These are phyloP conservation scores for Metridium senile DNA, from an alignment of 92 coral and sea anemone species.

Conservation along the genomic window DNA sequence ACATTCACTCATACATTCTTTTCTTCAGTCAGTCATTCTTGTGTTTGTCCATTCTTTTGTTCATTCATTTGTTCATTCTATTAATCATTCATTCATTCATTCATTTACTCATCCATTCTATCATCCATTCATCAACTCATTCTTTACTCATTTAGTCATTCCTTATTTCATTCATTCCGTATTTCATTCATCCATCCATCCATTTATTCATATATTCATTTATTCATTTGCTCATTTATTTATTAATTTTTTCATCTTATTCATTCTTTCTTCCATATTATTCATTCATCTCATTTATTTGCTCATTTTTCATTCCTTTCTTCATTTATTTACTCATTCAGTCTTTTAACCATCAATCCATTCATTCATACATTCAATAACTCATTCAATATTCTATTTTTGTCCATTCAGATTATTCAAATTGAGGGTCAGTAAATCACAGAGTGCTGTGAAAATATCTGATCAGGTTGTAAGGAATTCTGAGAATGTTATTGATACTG, in stretches of 20 bases:
- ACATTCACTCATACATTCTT: neutral
- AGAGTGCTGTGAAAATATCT: constrained; percentile 92
- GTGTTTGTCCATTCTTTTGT: neutral
- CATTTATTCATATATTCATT: neutral
- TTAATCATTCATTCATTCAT: neutral
- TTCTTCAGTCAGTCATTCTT: no score
- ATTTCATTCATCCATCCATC: neutral
- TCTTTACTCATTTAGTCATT: no score
- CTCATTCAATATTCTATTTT: no score
- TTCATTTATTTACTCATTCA: neutral
- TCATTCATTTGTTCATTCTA: neutral
- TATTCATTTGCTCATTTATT: neutral
- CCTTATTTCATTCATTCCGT: neutral
- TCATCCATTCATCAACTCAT: neutral
- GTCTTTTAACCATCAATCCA: neutral
- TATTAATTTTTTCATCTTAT: no score
- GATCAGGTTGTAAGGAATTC: constrained; percentile 83
- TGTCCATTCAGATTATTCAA: constrained; percentile 70
- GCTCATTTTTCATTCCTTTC: neutral
- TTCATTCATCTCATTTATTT: neutral
- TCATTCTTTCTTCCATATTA: neutral
- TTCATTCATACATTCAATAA: neutral
- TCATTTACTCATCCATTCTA: neutral
- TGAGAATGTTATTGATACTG: constrained; percentile 77
- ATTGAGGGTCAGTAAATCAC: constrained; percentile 78